Base-by-base conservation (phyloP, 2,797 vertebrate species). In the Mergus octosetaceus region DNA sequence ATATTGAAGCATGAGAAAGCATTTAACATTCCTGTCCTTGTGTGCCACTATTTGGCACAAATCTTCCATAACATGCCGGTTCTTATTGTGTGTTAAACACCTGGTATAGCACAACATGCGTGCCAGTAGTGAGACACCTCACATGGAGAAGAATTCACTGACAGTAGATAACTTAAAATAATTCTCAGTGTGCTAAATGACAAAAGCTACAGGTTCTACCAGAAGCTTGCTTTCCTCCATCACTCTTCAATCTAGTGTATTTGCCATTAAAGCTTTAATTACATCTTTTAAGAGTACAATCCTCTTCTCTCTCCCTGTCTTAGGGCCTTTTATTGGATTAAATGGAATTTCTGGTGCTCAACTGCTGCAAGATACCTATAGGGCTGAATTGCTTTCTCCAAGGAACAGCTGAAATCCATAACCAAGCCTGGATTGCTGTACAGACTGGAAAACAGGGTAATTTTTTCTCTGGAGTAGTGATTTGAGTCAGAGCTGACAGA, bases 201-300 rank as follows among this genome's bases (percentile, higher is more conserved):
- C 51, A 71, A 38, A 14, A 84, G 73, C 18, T n/a, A 74, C 71
- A 74, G 86, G 54, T 68, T 32, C 12, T 36, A 20, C 2, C 2
- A 86, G 34, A 62, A 75, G 8, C 10, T 60, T 92, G 4, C n/a
- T 90, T 90, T 82, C 43, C 43, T 56, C 28, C 15, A 70, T 57
- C 12, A 19, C 4, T 74, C 53, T 90, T 76, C 43, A 71, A 5
- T 15, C 4, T 70, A n/a, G 11, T 28, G 3, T 36, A 56, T 65
- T 94, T 86, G 20, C 60, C 45, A 74, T 71, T 71, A 90, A 85
- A 81, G 15, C 24, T 84, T 84, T 75, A 91, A 86, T n/a, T 90
- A 11, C 7, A 70, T 45, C 60, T 22, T 90, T 92, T 85, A 36
- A 47, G 28, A n/a, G 30, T 27, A 17, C 1, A 2, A 69, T 66